Conservation (phyloP, 1,140 invertebrate genomes). For the Trypoxylus dichotomus region DNA sequence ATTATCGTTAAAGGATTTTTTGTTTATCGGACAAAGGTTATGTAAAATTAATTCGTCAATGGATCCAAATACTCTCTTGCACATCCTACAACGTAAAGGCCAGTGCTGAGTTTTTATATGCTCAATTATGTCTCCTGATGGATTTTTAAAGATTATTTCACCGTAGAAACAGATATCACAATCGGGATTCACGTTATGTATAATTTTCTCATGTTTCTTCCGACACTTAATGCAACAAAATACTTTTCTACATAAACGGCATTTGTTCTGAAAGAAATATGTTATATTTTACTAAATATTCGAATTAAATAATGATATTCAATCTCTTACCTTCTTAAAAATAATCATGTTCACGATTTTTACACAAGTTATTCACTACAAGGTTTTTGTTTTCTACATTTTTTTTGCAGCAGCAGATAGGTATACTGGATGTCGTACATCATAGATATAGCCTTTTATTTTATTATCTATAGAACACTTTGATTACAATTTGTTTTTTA, state of each 20-base stretch:
- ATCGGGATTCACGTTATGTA: constrained; percentile 12
- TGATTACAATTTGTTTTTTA: too few species aligned
- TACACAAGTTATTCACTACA: not conserved
- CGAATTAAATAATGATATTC: not conserved
- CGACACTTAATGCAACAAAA: constrained; percentile 30
- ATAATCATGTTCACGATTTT: not conserved
- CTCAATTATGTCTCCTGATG: not conserved
- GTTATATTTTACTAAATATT: not conserved
- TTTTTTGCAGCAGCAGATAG: not conserved
- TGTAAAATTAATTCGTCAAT: constrained; percentile 16
- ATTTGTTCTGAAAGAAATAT: constrained; percentile 29
- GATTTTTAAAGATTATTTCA: not conserved
- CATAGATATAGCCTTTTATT: too few species aligned
- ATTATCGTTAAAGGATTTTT: not conserved
- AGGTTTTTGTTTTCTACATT: not conserved
- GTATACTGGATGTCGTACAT: not conserved
- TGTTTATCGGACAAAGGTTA: constrained; percentile 18
- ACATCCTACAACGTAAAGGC: constrained; percentile 26
- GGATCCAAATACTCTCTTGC: constrained; percentile 20
- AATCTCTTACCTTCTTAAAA: not conserved
- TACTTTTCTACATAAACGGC: constrained; percentile 27
- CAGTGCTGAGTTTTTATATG: constrained; percentile 24
- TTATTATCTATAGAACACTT: too few species aligned
- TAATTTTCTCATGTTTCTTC: constrained; percentile 13
- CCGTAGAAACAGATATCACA: constrained; percentile 32